A percentile compares a stretch with the other conserved stretches of the same genome.
These are phyloP conservation scores for Apocheima hispidaria DNA, from an alignment of 2,888 invertebrate species.

Conservation along the genomic window DNA sequence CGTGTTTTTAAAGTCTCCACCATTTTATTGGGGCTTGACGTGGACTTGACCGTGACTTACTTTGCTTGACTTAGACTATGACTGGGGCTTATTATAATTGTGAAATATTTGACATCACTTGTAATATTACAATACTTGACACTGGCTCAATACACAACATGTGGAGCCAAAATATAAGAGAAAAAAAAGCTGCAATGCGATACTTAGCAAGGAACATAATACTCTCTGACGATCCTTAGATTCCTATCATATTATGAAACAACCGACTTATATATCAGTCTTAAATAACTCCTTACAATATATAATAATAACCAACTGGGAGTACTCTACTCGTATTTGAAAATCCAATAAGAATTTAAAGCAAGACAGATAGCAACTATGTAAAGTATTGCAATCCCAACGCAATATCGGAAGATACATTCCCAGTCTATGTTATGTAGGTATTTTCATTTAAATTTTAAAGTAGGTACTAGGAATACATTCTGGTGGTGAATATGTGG, in stretches of 20 bases:
- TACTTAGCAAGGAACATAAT: too few relatives aligned
- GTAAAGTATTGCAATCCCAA: constrained; percentile 8
- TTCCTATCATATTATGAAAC: background rate
- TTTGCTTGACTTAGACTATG: too few relatives aligned
- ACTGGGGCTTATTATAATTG: too few relatives aligned
- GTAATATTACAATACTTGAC: too few relatives aligned
- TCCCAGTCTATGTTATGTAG: background rate
- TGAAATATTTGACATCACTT: too few relatives aligned
- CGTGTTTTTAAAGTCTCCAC: too few relatives aligned
- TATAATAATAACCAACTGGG: background rate
- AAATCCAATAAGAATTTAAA: constrained; percentile 19
- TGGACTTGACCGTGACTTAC: too few relatives aligned
- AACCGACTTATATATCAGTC: too few relatives aligned
- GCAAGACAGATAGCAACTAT: constrained; percentile 16
- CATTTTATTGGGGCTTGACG: too few relatives aligned
- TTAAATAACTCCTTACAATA: background rate
- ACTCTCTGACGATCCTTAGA: background rate
- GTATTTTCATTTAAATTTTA: constrained; percentile 5
- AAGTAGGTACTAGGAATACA: constrained; percentile 1
- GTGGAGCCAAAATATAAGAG: too few relatives aligned
- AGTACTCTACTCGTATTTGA: constrained; percentile 9
- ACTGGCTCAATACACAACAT: too few relatives aligned
- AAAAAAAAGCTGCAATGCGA: too few relatives aligned
- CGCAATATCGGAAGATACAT: constrained; percentile 8
- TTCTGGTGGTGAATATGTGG: background rate